Conservation (phyloP, 2,797 vertebrate genomes). For the Phrynocephalus vlangalii region DNA sequence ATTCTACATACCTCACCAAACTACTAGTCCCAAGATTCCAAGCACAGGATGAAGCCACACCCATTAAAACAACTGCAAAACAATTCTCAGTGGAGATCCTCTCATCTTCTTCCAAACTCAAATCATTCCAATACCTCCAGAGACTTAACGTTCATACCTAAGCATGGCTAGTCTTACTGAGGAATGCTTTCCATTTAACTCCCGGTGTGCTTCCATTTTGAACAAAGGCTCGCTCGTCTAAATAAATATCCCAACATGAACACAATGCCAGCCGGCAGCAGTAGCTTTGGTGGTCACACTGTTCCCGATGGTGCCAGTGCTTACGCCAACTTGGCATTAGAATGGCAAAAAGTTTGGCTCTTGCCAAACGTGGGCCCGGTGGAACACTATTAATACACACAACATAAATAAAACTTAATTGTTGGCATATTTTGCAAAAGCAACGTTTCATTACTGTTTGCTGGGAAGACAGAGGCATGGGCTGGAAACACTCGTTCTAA, state of each 20-base stretch:
- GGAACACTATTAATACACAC: conserved; percentile 71
- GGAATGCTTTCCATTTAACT: not conserved
- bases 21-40: too few species aligned
- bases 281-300: not conserved
- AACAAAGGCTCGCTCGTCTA: not conserved
- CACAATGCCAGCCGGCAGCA: not conserved
- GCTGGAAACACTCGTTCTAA: conserved; percentile 84
- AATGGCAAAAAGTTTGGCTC: conserved; percentile 51
- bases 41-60: too few species aligned
- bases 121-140: not conserved
- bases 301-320: not conserved
- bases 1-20: too few species aligned
- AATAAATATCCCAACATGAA: not conserved
- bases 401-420: conserved; percentile 76
- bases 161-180: not conserved
- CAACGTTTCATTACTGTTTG: conserved; percentile 77
- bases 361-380: conserved; percentile 42
- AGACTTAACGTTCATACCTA: not conserved
- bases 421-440: conserved; percentile 76
- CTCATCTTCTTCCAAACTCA: not conserved
- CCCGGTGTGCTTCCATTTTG: not conserved
- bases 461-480: conserved; percentile 79
- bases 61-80: too few species aligned
- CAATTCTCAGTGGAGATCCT: too few species aligned
- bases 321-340: conserved; percentile 27